Conservation (phyloP, 1,140 invertebrate species). For the Drosophila busckii region DNA sequence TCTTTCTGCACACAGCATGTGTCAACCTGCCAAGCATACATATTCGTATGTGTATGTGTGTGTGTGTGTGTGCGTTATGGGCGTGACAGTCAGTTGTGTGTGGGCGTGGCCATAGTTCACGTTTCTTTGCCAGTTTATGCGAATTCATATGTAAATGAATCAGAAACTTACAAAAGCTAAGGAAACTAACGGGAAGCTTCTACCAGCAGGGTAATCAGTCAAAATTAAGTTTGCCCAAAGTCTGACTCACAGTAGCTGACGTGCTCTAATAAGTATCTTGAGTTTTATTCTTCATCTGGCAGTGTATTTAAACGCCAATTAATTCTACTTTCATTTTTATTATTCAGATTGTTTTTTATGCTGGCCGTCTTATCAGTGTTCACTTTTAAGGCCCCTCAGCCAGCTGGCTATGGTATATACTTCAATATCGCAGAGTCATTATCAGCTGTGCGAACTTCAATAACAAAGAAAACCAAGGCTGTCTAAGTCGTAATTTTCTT, state of each 20-base stretch:
- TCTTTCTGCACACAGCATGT: constrained; percentile 51
- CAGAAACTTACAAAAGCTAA: constrained; percentile 39
- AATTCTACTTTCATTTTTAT: no score
- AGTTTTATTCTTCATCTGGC: no score
- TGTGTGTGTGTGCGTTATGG: not conserved
- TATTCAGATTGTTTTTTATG: no score
- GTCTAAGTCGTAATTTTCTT: no score
- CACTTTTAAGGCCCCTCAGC: no score
- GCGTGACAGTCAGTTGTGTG: not conserved
- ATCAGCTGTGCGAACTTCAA: not conserved
- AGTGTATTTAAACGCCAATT: no score
- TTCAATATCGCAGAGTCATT: not conserved
- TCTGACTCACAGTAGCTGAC: no score
- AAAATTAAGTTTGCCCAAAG: no score
- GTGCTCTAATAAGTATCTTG: no score
- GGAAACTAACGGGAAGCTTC: constrained; percentile 12
- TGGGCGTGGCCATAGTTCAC: constrained; percentile 36
- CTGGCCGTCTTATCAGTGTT: constrained; percentile 5
- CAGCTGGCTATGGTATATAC: not conserved
- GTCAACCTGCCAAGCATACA: constrained; percentile 59
- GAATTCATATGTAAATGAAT: constrained; percentile 66
- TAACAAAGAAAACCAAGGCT: constrained; percentile 15
- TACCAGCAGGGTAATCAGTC: not conserved
- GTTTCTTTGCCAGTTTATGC: constrained; percentile 60
- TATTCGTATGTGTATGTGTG: constrained; percentile 29